Base-by-base conservation (phyloP, 2,797 vertebrate species). In the Morelia viridis region DNA sequence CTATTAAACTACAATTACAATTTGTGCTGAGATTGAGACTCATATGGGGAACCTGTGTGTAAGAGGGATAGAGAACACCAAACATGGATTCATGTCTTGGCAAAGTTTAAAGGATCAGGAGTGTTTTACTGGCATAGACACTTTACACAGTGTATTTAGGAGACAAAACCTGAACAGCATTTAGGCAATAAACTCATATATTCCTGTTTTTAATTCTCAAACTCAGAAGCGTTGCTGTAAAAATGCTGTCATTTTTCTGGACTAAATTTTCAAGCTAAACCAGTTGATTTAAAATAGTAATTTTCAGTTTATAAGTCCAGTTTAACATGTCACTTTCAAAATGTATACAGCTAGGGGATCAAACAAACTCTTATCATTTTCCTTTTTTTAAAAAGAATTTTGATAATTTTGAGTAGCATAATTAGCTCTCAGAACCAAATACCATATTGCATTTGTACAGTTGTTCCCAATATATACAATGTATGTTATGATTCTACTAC, bases 211-310 rank as follows among this genome's bases (percentile, higher is more conserved):
- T 50, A 41, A 19, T 87, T 50, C 15, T 46, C 22, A 93, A 91
- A 90, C 35, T 92, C 90, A 95, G 94, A 89, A 94, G 93, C 57
- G 92, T 91, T 65, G 89, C 94, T 93, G 85, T 76, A 90, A 90
- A 65, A 56, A 17, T 62, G 94, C 92, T 86, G 85, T 93, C 91
- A 90, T 94, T 95, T 87, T 95, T 92, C 92, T 88, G 92, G 91
- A 89, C 88, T 95, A 17, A 12, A 91, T 93, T 90, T 92, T 84
- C 93, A 94, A 91, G 93, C 46, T 93, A 90, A 85, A 90, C 91
- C 93, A 93, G 89, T 68, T 91, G 65, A 80, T 94, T 92, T 76
- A 85, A 91, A 93, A 93, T 90, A 92, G 2, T 93, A 90, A 91
- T 62, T 91, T 93, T 84, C 94, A 88, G 65, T 94, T 92, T 89